phyloP scores from a whole-genome alignment of 2,888 invertebrate species.

The Tillus elongatus region DNA sequence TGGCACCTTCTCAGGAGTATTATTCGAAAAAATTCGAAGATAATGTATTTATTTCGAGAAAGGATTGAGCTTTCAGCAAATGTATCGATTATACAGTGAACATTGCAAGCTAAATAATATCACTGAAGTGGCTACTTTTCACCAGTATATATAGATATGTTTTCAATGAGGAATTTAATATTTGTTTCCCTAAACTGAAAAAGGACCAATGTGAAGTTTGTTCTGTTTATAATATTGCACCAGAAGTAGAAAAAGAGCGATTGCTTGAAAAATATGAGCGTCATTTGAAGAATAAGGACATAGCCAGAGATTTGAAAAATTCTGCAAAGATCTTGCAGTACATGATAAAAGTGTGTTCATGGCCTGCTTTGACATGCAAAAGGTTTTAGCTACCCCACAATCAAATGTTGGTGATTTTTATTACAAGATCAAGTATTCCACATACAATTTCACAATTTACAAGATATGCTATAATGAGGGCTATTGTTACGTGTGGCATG shows the following conservation, averaged over 20 bases:
- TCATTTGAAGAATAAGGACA: constrained; percentile 4
- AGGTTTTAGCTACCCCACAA: constrained; percentile 9
- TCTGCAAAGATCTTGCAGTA: constrained; percentile 1
- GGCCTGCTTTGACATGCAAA: constrained; percentile 10
- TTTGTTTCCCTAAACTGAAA: constrained; percentile 7
- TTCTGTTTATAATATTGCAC: constrained; percentile 3
- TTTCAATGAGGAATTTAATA: constrained; percentile 8
- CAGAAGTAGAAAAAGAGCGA: constrained; percentile 4
- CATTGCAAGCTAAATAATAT: not conserved
- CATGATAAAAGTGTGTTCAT: constrained; percentile 1
- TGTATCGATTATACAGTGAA: constrained; percentile 2
- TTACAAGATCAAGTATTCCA: constrained; percentile 10
- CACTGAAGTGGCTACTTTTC: constrained; percentile 4
- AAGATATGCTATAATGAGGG: constrained; percentile 6
- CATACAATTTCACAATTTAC: constrained; percentile 10
- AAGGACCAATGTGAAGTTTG: constrained; percentile 6
- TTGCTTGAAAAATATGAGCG: constrained; percentile 7
- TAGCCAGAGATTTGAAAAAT: constrained; percentile 6
- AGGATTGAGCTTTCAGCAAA: constrained; percentile 1
- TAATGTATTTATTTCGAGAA: constrained; percentile 1
- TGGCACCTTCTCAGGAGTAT: constrained; percentile 1
- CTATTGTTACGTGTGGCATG: constrained; percentile 9
- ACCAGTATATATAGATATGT: constrained; percentile 6
- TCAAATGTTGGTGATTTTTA: constrained; percentile 7
- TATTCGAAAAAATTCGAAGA: not conserved